Evolutionary conservation across 2,797 vertebrate species (phyloP), one percentile per base, ranked within the genome.

Genomic region (Etheostoma perlongum): DNA sequence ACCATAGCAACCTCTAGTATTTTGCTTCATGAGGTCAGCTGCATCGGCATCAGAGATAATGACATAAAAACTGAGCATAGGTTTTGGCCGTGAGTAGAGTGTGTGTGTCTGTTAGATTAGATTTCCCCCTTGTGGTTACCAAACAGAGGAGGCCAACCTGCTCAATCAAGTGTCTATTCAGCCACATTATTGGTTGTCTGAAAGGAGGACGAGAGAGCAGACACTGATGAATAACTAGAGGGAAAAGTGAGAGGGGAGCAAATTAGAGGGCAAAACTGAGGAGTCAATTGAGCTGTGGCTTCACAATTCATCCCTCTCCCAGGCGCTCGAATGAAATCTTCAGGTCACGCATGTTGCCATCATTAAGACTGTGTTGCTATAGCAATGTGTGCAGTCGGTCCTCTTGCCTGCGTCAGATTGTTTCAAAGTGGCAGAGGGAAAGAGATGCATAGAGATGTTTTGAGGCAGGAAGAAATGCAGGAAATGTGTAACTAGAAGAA

Each of bases 291-390:
- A 93, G 88, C 88, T 86, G 82, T 82, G 83, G 88, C 88, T 90
- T 91, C 88, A 90, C 93, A 91, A 88, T 80, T 83, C 67, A 68
- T 82, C 86, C 89, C 86, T 89, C 89, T 90, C 83, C 84, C 78
- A 82, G 84, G 86, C 81, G 61, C 87, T 88, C 85, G 67, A 87
- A 92, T 74, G 79, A 80, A 91, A 90, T 94, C 91, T 89, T 90
- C 84, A 87, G 90, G 91, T 91, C 92, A 90, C 63, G 89, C 93
- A 90, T 89, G 92, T 93, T 92, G 89, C 88, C 88, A 89, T 92
- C 91, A 90, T 94, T 93, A 94, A 88, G 88, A 90, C 87, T 81
- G 86, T 64, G 92, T 93, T 95, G 92, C 91, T 84, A 95, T 94
- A 90, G 89, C 67, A 49, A 93, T 82, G 76, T 73, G 83, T 83